These are phyloP conservation scores for Sprattus sprattus DNA, from an alignment of 2,113 vertebrate species.

Conservation along the genomic window DNA sequence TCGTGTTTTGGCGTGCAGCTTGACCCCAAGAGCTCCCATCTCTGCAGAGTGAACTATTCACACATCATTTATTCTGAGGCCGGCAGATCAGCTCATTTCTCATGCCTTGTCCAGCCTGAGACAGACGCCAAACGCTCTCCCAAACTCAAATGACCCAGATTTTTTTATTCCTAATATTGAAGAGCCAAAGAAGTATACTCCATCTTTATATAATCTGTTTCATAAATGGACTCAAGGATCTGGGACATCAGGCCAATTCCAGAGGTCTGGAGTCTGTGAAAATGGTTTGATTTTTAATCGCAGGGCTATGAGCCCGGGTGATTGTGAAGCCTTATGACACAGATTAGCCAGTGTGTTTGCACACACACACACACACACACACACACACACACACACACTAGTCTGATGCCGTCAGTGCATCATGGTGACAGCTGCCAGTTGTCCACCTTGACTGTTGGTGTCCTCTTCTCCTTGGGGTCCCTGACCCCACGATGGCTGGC, in stretches of 20 bases:
- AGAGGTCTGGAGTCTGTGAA: neutral
- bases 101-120: slow-evolving; percentile 16
- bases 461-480: slow-evolving; percentile 10
- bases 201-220: neutral
- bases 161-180: neutral
- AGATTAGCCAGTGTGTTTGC: neutral
- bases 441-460: neutral
- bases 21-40: slow-evolving; percentile 8
- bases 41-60: slow-evolving; percentile 21
- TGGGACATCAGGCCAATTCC: neutral
- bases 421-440: slow-evolving; percentile 27
- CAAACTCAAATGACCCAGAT: neutral
- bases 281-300: slow-evolving; percentile 12
- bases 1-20: neutral
- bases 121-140: slow-evolving; percentile 8
- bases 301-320: neutral
- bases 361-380: neutral
- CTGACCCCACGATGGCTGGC: slow-evolving; percentile 34
- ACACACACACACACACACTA: neutral
- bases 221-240: neutral
- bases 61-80: slow-evolving; percentile 41
- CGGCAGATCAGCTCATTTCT: slow-evolving; percentile 29
- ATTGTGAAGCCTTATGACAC: neutral
- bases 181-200: neutral
- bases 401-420: slow-evolving; percentile 18